Conservation (phyloP, 2,797 vertebrate species). For the Gymnodraco acuticeps region DNA sequence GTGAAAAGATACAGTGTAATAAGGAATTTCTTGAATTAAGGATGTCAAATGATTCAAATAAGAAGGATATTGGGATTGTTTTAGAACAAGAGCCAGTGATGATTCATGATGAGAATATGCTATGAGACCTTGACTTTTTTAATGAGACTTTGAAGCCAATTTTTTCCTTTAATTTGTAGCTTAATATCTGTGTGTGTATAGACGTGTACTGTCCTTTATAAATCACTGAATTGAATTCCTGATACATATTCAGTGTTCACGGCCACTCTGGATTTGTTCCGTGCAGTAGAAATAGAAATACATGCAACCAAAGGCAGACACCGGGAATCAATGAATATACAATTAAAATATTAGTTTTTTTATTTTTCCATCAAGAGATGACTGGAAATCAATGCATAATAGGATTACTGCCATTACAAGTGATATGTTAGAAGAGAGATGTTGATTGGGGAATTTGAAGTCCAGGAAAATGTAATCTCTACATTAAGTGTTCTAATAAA, state of each 20-base stretch:
- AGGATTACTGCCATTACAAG: constrained; percentile 32
- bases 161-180: neutral
- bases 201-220: neutral
- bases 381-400: constrained; percentile 50
- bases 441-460: constrained; percentile 17
- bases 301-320: neutral
- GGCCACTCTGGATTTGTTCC: neutral
- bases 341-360: constrained; percentile 27
- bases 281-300: neutral
- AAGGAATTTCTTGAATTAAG: neutral
- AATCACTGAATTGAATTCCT: neutral
- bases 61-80: neutral
- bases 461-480: constrained; percentile 19
- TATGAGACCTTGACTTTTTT: neutral
- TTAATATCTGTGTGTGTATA: neutral
- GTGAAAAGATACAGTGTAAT: neutral
- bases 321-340: constrained; percentile 39
- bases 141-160: neutral
- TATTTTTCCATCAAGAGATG: constrained; percentile 31
- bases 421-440: constrained; percentile 7
- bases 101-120: constrained; percentile 2
- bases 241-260: neutral
- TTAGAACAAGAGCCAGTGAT: neutral
- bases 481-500: constrained; percentile 32
- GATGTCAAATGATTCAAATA: neutral